Evolutionary conservation across 2,888 invertebrate species (phyloP).

Genomic region (Drosophila basisetae): DNA sequence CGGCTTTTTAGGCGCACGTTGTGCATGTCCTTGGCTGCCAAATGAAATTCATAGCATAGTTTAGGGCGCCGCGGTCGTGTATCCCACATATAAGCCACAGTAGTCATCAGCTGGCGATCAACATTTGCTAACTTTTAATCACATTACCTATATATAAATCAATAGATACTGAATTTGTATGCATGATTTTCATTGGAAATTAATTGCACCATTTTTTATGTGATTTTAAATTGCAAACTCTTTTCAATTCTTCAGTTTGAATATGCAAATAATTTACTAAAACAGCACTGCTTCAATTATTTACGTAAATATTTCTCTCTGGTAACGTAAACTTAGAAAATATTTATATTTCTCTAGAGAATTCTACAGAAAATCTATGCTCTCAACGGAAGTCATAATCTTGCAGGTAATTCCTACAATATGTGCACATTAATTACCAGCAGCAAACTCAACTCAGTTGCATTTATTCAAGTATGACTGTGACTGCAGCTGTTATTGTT

Average conservation of each 20-base stretch:
- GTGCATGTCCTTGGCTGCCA: conserved; percentile 79
- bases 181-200: neutral
- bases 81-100: conserved; percentile 56
- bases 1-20: conserved; percentile 77
- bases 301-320: neutral
- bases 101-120: conserved; percentile 31
- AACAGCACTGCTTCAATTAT: neutral
- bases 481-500: conserved; percentile 50
- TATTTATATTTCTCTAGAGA: neutral
- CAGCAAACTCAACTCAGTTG: conserved; percentile 2
- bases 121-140: neutral
- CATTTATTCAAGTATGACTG: conserved; percentile 51
- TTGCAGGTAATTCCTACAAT: neutral
- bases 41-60: conserved; percentile 79
- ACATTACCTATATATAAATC: neutral
- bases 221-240: neutral
- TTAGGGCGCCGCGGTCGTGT: conserved; percentile 60
- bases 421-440: neutral
- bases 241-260: neutral
- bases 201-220: neutral
- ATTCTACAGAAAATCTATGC: neutral
- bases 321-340: too few relatives aligned
- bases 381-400: neutral
- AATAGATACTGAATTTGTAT: neutral
- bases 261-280: neutral